Evolutionary conservation across 92 coral and sea anemone genomes (phyloP).

Genomic region (Actinostola sp.): DNA sequence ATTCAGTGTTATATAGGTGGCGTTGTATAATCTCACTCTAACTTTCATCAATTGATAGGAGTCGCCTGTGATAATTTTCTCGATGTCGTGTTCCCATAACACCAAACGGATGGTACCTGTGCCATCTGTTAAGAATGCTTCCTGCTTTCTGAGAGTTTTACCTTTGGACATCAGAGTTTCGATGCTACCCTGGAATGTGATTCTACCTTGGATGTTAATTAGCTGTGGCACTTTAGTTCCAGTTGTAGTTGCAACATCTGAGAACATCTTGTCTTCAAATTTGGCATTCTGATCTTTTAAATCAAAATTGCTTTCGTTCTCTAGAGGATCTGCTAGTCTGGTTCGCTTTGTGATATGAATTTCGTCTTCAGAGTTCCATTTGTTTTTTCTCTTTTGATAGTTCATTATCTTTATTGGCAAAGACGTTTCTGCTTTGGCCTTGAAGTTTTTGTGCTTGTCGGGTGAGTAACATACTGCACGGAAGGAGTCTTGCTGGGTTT

Average conservation of each 20-base stretch:
- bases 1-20: conserved; percentile 29
- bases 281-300: neutral
- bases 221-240: neutral
- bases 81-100: conserved; percentile 41
- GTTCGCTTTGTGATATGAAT: conserved; percentile 38
- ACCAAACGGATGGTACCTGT: conserved; percentile 26
- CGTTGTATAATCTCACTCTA: neutral
- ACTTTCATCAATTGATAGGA: conserved; percentile 22
- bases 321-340: neutral
- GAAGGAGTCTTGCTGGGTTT: conserved; percentile 27
- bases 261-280: neutral
- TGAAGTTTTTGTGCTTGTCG: conserved; percentile 60
- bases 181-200: conserved; percentile 13
- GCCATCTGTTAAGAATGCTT: conserved; percentile 21
- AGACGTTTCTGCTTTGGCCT: conserved; percentile 43
- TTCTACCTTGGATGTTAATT: conserved; percentile 17
- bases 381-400: conserved; percentile 54
- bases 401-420: conserved; percentile 59
- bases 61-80: conserved; percentile 6
- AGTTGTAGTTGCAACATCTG: neutral
- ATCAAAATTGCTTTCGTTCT: neutral
- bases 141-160: conserved; percentile 11
- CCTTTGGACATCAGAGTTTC: conserved; percentile 22
- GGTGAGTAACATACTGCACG: conserved; percentile 62
- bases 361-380: conserved; percentile 45